These are phyloP conservation scores for Salvelinus alpinus DNA, from an alignment of 2,113 vertebrate species.

Conservation along the genomic window DNA sequence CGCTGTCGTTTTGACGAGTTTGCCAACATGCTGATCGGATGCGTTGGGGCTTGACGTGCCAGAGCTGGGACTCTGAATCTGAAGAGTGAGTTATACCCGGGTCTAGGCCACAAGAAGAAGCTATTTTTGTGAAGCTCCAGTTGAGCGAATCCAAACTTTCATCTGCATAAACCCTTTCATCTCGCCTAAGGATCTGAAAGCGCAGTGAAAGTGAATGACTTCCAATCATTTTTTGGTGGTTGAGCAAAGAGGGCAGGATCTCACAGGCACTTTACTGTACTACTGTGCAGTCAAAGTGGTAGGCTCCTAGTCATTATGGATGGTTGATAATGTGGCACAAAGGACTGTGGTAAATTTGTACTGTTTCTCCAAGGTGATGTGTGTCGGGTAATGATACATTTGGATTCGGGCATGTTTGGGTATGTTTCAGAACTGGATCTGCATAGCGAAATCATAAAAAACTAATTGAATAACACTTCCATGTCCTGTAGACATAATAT, in stretches of 20 bases:
- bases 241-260: not conserved
- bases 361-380: too few relatives aligned
- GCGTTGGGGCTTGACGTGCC: not conserved
- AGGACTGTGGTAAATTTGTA: not conserved
- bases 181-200: constrained; percentile 11
- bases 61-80: not conserved
- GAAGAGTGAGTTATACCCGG: not conserved
- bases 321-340: not conserved
- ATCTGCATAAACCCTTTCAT: constrained; percentile 14
- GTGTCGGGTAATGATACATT: too few relatives aligned
- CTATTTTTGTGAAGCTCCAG: not conserved
- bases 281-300: not conserved
- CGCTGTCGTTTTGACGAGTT: constrained; percentile 56
- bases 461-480: too few relatives aligned
- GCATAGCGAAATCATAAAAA: too few relatives aligned
- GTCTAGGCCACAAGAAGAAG: too few relatives aligned
- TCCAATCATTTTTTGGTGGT: not conserved
- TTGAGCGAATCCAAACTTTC: constrained; percentile 21
- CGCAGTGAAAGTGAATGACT: constrained; percentile 19
- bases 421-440: too few relatives aligned
- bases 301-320: not conserved
- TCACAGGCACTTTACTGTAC: not conserved
- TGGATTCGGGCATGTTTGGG: too few relatives aligned
- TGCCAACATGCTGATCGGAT: constrained; percentile 31
- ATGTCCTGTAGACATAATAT: not conserved